These are phyloP conservation scores for Lycopodina hypogea DNA, from an alignment of 37 sponge, comb jelly and placozoan genomes.

Conservation along the genomic window DNA sequence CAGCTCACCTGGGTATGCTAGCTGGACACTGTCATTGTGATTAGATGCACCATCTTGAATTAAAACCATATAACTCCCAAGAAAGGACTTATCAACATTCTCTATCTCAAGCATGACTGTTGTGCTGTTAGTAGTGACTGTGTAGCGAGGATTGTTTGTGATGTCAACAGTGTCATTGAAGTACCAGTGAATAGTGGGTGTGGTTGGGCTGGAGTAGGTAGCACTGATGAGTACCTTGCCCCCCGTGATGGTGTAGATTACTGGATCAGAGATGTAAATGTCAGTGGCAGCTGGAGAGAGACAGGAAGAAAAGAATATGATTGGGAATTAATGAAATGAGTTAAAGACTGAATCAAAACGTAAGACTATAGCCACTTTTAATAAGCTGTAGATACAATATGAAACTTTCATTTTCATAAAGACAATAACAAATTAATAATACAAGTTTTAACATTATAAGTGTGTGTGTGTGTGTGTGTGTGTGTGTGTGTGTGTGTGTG, in stretches of 20 bases:
- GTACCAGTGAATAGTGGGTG: background rate
- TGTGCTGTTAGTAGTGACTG: background rate
- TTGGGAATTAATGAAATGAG: too few species aligned
- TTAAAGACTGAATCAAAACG: too few species aligned
- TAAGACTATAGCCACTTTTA: too few species aligned
- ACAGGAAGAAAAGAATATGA: background rate
- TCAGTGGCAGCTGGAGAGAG: conserved; percentile 21
- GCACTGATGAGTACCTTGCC: background rate
- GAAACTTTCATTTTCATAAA: too few species aligned
- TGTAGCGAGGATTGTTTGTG: background rate
- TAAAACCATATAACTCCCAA: background rate
- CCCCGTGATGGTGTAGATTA: background rate
- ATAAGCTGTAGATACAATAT: too few species aligned
- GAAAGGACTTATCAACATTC: background rate
- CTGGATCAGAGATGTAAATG: background rate
- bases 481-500: too few species aligned
- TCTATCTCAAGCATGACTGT: background rate
- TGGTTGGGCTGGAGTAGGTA: background rate
- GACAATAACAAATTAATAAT: too few species aligned
- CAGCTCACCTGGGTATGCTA: background rate
- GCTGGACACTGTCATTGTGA: conserved; percentile 2
- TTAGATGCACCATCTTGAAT: background rate
- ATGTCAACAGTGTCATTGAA: background rate
- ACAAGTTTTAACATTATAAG: too few species aligned
- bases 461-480: background rate